Conservation (phyloP, 2,888 invertebrate genomes). For the Eilema griseolum region DNA sequence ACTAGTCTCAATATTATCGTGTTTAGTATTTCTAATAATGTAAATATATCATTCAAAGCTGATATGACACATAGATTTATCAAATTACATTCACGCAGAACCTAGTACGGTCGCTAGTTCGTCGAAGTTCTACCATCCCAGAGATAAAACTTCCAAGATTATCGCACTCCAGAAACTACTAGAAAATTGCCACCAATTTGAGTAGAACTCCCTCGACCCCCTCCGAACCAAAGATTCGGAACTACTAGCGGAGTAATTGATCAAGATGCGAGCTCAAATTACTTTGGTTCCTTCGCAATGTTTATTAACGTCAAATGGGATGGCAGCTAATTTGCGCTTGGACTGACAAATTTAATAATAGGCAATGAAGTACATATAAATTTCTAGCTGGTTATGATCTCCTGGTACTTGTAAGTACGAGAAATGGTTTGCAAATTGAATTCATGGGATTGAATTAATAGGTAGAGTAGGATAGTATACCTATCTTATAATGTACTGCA, state of each 20-base stretch:
- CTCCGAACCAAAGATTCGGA: constrained; percentile 31
- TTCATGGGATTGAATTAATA: too few species aligned
- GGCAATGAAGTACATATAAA: constrained; percentile 64
- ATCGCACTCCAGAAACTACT: constrained; percentile 62
- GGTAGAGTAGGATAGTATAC: too few species aligned
- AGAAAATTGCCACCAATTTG: constrained; percentile 58
- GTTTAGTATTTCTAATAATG: background rate
- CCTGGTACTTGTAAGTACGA: constrained; percentile 28
- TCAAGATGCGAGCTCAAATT: constrained; percentile 45
- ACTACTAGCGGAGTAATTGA: constrained; percentile 35
- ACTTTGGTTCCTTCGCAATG: constrained; percentile 59
- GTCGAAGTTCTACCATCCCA: constrained; percentile 53
- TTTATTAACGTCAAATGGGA: constrained; percentile 74
- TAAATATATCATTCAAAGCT: constrained; percentile 18
- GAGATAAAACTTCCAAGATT: constrained; percentile 71
- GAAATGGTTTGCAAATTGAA: constrained; percentile 22
- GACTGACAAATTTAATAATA: constrained; percentile 78
- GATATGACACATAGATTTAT: constrained; percentile 45
- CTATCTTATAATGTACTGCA: too few species aligned
- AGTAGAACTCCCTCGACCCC: constrained; percentile 46
- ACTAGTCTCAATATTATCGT: background rate
- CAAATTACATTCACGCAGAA: constrained; percentile 46
- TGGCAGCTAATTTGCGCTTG: constrained; percentile 71
- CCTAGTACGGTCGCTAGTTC: constrained; percentile 28
- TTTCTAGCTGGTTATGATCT: constrained; percentile 38